Evolutionary conservation across 2,888 invertebrate genomes (phyloP).

Genomic region (Graphium colonna): DNA sequence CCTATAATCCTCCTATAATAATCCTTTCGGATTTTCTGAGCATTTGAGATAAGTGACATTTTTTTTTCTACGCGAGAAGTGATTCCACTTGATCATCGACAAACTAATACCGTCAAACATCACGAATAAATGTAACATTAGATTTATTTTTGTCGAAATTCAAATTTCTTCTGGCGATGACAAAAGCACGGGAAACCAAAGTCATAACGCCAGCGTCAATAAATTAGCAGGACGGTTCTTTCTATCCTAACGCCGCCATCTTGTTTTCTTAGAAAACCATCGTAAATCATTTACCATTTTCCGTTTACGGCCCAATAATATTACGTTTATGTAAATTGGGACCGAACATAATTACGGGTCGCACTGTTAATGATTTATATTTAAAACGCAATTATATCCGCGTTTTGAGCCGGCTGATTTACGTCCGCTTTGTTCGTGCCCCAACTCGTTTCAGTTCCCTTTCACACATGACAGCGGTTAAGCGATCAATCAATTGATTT

Average conservation of each 20-base stretch:
- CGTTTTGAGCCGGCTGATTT: slow-evolving; percentile 27
- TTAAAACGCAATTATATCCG: slow-evolving; percentile 21
- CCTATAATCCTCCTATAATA: too few species aligned
- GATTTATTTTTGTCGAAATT: too few species aligned
- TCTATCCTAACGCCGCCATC: slow-evolving; percentile 1
- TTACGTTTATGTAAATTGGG: slow-evolving; percentile 60
- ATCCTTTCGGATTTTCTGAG: too few species aligned
- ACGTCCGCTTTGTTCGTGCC: slow-evolving; percentile 29
- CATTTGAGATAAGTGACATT: too few species aligned
- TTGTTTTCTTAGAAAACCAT: slow-evolving; percentile 44
- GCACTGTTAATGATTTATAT: slow-evolving; percentile 57
- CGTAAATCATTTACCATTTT: slow-evolving; percentile 62
- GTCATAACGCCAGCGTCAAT: neutral
- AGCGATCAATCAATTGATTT: slow-evolving; percentile 17
- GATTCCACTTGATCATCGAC: too few species aligned
- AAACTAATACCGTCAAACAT: too few species aligned
- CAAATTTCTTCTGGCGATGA: too few species aligned
- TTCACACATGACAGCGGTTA: slow-evolving; percentile 1
- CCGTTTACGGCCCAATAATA: slow-evolving; percentile 45
- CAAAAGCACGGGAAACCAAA: neutral
- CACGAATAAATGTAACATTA: too few species aligned
- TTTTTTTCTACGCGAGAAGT: too few species aligned
- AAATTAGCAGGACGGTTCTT: neutral
- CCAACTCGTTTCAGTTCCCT: slow-evolving; percentile 7
- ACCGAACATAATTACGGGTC: slow-evolving; percentile 59